Evolutionary conservation across 2,797 vertebrate species (phyloP), one percentile per base, ranked within the genome.

Genomic region (Gymnothorax reevesii): DNA sequence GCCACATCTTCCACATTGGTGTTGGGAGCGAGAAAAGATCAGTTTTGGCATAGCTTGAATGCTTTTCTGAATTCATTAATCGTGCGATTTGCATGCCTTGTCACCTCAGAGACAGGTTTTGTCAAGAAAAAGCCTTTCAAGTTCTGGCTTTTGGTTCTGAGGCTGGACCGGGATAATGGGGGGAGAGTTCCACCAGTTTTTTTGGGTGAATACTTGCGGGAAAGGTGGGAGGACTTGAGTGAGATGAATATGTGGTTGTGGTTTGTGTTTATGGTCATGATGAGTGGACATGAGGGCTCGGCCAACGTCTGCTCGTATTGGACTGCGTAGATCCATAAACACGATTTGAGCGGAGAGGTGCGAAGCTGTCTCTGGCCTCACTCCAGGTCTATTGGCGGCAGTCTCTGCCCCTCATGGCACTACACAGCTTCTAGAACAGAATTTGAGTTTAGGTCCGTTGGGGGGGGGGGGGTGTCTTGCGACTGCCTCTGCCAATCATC

Each of bases 11-110:
- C 83, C 2, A 9, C 69, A 69, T 62, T 49, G 52, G 66, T 75
- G 49, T 55, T 57, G 62, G 57, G 57, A 33, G 89, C 82, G 87
- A 89, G 84, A 13, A 84, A 86, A 89, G 83, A 87, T 88, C 85
- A 84, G 64, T 88, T 88, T 89, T 88, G 69, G 88, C 88, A 88
- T 69, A n/a, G 80, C 71, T 25, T 88, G 87, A 89, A 85, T 87
- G 82, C 87, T 71, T 64, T 25, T 85, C 64, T 86, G 27, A 62
- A 87, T 87, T 87, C 57, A 84, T 87, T 84, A 60, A 84, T 25
- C 52, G 71, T 57, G 25, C 80, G 83, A 88, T 90, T 90, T 89
- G 85, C 88, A 88, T 84, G 75, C 89, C 82, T 82, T 87, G 88
- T 87, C 85, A 87, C 59, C 85, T 86, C 57, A 84, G 86, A 57